A percentile compares a stretch with the other conserved stretches of the same genome.
phyloP scores from a whole-genome alignment of 2,113 vertebrate species.

The Chloropsis cyanopogon region DNA sequence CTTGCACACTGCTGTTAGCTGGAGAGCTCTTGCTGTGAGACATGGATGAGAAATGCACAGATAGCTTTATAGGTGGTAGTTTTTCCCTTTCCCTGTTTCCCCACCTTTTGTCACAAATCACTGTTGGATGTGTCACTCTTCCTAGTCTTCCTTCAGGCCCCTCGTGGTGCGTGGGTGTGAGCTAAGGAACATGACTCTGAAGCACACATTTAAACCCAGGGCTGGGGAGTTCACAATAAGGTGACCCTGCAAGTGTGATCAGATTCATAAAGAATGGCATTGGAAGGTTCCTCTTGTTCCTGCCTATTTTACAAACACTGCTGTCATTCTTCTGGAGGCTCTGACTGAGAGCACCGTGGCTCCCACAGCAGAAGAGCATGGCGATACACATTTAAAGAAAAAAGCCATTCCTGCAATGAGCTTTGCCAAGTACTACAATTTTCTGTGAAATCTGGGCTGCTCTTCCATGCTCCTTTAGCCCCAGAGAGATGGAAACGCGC shows the following conservation, averaged over 20 bases:
- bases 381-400: background rate
- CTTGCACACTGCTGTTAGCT: background rate
- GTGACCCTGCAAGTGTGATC: background rate
- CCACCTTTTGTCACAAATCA: background rate
- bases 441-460: background rate
- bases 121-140: background rate
- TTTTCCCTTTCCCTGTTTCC: background rate
- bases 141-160: background rate
- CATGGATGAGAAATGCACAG: background rate
- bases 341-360: background rate
- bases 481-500: rapidly evolving
- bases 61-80: background rate
- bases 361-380: background rate
- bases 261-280: background rate
- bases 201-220: background rate
- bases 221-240: background rate
- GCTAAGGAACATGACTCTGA: background rate
- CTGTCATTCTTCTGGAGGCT: background rate
- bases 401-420: background rate
- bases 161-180: background rate
- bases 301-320: background rate
- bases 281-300: background rate
- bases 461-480: background rate
- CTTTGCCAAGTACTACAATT: background rate
- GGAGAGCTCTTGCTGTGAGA: background rate